Conservation (phyloP, 2,113 vertebrate genomes). For the Sapajus apella region DNA sequence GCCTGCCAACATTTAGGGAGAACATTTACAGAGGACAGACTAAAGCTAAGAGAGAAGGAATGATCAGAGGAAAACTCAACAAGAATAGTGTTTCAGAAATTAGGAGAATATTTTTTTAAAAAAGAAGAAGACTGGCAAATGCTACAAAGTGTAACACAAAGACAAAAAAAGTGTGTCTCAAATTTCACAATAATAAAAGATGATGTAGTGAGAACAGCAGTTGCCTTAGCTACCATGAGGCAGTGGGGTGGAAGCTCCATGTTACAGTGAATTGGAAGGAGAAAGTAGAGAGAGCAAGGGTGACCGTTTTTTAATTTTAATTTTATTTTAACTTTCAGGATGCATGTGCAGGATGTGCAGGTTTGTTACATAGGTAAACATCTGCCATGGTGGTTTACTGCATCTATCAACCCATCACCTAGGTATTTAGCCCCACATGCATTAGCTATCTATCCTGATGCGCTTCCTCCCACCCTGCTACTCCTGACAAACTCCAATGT, state of each 20-base stretch:
- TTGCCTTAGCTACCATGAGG: background rate
- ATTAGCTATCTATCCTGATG: no score
- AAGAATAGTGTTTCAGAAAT: background rate
- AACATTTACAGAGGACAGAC: background rate
- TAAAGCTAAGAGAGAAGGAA: background rate
- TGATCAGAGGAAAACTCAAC: background rate
- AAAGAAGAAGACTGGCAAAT: background rate
- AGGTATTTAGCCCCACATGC: no score
- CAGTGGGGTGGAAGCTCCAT: no score
- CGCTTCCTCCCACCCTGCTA: no score
- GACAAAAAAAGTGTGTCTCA: background rate
- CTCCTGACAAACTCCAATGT: no score
- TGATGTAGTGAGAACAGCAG: background rate
- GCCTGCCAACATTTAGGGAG: background rate
- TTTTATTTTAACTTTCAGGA: no score
- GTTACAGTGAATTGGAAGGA: background rate
- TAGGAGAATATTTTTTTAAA: background rate
- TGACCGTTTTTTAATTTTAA: accelerated
- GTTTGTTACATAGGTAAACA: no score
- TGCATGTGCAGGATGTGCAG: no score
- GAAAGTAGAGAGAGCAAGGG: no score
- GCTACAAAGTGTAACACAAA: background rate
- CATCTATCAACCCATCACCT: no score
- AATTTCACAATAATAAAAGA: background rate
- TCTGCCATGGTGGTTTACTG: no score